These are phyloP conservation scores for Spheniscus mendiculus DNA, from an alignment of 2,113 vertebrate species.

Conservation along the genomic window DNA sequence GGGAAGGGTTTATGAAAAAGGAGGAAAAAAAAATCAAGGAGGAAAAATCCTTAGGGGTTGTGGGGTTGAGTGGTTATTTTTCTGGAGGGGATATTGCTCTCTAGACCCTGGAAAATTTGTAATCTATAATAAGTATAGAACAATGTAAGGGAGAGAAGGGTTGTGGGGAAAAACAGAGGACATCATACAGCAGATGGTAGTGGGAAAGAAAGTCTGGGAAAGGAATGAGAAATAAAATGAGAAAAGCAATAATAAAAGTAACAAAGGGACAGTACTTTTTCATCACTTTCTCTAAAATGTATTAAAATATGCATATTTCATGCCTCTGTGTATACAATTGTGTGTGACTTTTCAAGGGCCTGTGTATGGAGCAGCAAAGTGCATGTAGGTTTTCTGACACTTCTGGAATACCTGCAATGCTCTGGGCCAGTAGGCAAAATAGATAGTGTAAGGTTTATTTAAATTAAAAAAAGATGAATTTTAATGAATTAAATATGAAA, in stretches of 20 bases:
- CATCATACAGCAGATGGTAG: not conserved
- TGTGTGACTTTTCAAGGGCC: not conserved
- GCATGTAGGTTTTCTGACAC: not conserved
- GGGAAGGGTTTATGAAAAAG: not conserved
- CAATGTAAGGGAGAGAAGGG: not conserved
- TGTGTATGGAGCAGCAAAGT: not conserved
- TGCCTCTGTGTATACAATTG: not conserved
- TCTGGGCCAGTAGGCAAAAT: not conserved
- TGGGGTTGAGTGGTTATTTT: not conserved
- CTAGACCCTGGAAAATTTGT: not conserved
- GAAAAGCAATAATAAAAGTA: conserved; percentile 4
- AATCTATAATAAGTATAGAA: not conserved
- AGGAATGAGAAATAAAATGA: not conserved
- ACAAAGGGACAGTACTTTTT: not conserved
- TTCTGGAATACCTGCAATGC: not conserved
- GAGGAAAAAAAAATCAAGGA: not conserved
- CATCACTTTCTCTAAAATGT: not conserved
- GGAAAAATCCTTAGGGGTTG: not conserved
- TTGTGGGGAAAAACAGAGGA: not conserved
- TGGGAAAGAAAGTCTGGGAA: not conserved
- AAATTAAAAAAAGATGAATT: not conserved
- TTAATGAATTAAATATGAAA: conserved; percentile 55
- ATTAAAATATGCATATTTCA: conserved; percentile 44
- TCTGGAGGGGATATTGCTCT: not conserved
- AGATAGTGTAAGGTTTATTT: not conserved